Evolutionary conservation across 2,888 invertebrate genomes (phyloP), one percentile per base, ranked within the genome.

Genomic region (Plebejus argus): DNA sequence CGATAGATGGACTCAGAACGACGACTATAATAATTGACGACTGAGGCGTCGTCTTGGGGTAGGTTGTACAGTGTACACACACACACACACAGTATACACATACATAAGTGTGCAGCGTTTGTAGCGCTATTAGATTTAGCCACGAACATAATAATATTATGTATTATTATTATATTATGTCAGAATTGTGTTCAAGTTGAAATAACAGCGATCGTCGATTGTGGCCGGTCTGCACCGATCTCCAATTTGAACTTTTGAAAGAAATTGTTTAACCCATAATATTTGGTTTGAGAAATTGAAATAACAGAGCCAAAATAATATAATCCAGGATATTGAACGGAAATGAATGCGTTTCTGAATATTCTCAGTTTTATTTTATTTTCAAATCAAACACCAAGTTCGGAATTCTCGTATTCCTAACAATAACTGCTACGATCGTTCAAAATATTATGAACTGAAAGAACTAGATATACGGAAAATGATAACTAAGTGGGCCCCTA

Each of bases 271-370:
- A n/a, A 58, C 20, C 20, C 20, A 58, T 58, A 20, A 20, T 58
- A 20, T 20, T 58, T 58, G 58, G 8, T 20, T 5, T 20, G 20
- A 58, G n/a, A 58, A 58, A 53, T 58, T 58, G 58, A 58, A 58
- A 58, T 58, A 58, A 58, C 58, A 18, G 53, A 58, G 58, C 20
- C 20, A 58, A 56, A 12, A 45, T 45, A 45, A 58, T 58, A 58
- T 20, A 58, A 20, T 58, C 58, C 58, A 58, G 58, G 20, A 58
- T 58, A 58, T 58, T 58, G 58, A 58, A 58, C 58, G 20, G 58
- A 58, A 58, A 58, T 8, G 58, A 58, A 58, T 58, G 58, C 20
- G 58, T 58, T 58, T 7, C 58, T 58, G 58, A 58, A 58, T 58
- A 58, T 20, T 58, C 58, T n/a, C 58, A 15, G n/a, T 58, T 53